These are phyloP conservation scores for Asarcornis scutulata DNA, from an alignment of 2,113 vertebrate genomes.

Conservation along the genomic window DNA sequence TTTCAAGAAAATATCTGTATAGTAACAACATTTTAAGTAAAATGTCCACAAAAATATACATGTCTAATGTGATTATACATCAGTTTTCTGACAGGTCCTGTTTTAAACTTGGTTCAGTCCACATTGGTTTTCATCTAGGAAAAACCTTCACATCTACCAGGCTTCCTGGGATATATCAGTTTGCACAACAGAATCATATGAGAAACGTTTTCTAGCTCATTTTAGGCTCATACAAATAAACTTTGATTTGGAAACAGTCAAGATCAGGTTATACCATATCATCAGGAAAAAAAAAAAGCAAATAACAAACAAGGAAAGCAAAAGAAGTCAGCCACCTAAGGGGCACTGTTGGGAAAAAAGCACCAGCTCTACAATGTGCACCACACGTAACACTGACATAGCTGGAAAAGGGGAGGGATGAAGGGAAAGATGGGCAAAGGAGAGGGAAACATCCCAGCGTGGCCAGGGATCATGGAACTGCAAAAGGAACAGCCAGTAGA, in stretches of 20 bases:
- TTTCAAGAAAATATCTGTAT: conserved; percentile 86
- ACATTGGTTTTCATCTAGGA: neutral
- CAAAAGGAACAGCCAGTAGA: neutral
- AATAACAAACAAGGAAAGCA: neutral
- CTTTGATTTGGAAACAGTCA: conserved; percentile 12
- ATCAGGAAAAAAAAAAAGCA: neutral
- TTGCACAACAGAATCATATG: neutral
- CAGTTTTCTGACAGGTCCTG: conserved; percentile 41
- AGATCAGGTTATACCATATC: neutral
- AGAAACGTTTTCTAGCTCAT: conserved; percentile 2
- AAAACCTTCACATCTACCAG: neutral
- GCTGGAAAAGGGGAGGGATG: neutral
- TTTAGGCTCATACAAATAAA: conserved; percentile 30
- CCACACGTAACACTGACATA: conserved; percentile 5
- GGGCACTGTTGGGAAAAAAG: neutral
- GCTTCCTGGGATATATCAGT: neutral
- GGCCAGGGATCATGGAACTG: neutral
- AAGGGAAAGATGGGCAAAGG: neutral
- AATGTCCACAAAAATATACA: conserved; percentile 74
- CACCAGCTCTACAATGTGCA: neutral
- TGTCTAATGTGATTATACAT: conserved; percentile 77
- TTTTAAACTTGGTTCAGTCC: conserved; percentile 26
- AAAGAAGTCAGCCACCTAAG: neutral
- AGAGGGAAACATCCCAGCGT: neutral
- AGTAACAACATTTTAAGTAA: conserved; percentile 84